phyloP scores from a whole-genome alignment of 2,113 vertebrate species.

The Cyanistes caeruleus region DNA sequence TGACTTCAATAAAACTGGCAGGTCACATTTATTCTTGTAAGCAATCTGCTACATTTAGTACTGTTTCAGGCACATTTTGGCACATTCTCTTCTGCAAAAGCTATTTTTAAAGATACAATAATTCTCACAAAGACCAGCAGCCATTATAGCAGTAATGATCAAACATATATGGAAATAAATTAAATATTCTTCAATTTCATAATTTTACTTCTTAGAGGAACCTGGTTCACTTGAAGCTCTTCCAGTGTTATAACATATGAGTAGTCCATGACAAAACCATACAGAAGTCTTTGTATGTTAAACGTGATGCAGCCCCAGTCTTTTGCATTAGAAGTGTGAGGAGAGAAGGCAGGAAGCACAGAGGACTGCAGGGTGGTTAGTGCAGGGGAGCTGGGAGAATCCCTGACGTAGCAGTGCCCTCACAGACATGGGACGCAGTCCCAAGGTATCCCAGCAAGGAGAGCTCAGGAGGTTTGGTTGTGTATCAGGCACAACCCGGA shows the following conservation, averaged over 20 bases:
- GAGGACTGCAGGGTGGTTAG: neutral
- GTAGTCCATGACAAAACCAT: neutral
- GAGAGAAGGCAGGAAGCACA: neutral
- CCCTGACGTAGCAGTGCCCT: neutral
- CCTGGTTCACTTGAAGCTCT: neutral
- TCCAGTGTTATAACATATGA: neutral
- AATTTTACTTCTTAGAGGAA: neutral
- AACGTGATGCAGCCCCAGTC: accelerated
- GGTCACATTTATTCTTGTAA: neutral
- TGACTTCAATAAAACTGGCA: neutral
- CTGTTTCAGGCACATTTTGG: neutral
- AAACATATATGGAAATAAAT: neutral
- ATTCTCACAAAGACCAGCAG: neutral
- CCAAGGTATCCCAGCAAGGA: neutral
- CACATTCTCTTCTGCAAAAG: neutral
- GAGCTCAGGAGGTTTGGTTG: neutral
- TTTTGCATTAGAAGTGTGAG: neutral
- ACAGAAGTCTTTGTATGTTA: neutral
- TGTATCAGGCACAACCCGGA: neutral
- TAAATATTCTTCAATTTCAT: neutral
- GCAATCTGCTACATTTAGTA: neutral
- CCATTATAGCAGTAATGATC: neutral
- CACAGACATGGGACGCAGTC: accelerated
- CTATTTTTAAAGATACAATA: neutral
- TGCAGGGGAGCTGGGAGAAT: neutral